Conservation (phyloP, 2,113 vertebrate species). For the Mugil cephalus region DNA sequence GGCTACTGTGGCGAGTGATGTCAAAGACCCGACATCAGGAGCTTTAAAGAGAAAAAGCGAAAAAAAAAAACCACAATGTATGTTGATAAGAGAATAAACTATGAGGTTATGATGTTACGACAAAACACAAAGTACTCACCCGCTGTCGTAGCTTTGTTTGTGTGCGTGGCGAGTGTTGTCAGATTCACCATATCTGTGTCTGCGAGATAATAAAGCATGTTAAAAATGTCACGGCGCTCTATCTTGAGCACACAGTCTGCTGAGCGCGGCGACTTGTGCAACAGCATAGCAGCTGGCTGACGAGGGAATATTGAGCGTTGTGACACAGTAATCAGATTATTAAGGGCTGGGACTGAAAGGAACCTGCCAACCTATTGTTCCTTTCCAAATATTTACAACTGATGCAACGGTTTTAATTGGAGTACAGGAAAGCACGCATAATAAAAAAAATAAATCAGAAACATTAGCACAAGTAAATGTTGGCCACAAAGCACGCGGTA, state of each 20-base stretch:
- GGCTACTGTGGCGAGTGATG: slow-evolving; percentile 42
- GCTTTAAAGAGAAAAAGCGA: background rate
- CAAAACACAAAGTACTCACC: slow-evolving; percentile 55
- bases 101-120: background rate
- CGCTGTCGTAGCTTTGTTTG: slow-evolving; percentile 13
- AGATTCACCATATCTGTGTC: slow-evolving; percentile 18
- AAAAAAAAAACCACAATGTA: slow-evolving; percentile 8
- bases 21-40: background rate
- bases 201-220: slow-evolving; percentile 41
- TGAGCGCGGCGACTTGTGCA: slow-evolving; percentile 21
- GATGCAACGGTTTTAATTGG: slow-evolving; percentile 23
- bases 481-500: background rate
- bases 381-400: slow-evolving; percentile 17
- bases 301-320: slow-evolving; percentile 26
- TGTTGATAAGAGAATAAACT: slow-evolving; percentile 19
- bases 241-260: slow-evolving; percentile 18
- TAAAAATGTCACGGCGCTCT: slow-evolving; percentile 46
- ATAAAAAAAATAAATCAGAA: too few species aligned
- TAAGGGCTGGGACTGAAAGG: slow-evolving; percentile 27
- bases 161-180: slow-evolving; percentile 10
- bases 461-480: too few species aligned
- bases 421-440: background rate
- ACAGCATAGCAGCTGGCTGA: slow-evolving; percentile 36
- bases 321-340: slow-evolving; percentile 69
- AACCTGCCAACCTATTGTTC: slow-evolving; percentile 21